Percentiles rank a stretch among this genome's conserved stretches.
These are phyloP conservation scores for Eulemur macaco DNA, from an alignment of 2,113 vertebrate genomes.

Conservation along the genomic window DNA sequence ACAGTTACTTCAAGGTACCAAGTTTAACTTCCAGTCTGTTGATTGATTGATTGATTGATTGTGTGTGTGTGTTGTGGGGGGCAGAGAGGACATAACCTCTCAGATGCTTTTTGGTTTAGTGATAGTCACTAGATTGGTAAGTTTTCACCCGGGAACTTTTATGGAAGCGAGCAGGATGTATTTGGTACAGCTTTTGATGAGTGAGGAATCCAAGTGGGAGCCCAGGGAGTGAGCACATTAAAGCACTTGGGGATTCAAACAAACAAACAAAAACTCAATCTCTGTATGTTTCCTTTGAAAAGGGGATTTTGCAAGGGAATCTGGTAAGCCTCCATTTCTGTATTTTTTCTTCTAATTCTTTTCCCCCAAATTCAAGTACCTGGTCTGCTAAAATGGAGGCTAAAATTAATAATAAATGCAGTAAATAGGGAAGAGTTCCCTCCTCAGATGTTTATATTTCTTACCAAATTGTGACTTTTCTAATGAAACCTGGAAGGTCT, in stretches of 20 bases:
- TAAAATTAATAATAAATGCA: conserved; percentile 23
- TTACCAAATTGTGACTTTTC: conserved; percentile 33
- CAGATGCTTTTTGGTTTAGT: not conserved
- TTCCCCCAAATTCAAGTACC: conserved; percentile 15
- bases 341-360: not conserved
- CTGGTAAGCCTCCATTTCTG: not conserved
- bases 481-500: conserved; percentile 10
- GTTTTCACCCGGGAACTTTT: not conserved
- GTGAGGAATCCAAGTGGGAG: not conserved
- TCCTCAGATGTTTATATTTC: not conserved
- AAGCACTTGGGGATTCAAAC: conserved; percentile 32
- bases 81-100: not conserved
- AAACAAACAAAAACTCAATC: not conserved
- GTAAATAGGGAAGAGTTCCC: not conserved
- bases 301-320: not conserved
- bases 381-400: conserved; percentile 28
- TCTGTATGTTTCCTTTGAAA: conserved; percentile 40
- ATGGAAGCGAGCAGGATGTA: not conserved
- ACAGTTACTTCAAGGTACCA: not conserved
- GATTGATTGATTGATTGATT: not conserved
- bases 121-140: not conserved
- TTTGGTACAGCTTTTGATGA: not conserved
- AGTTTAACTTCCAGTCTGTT: conserved; percentile 14
- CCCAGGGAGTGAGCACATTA: conserved; percentile 24
- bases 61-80: not conserved